Conservation (phyloP, 2,888 invertebrate species). For the Polydrusus cervinus region DNA sequence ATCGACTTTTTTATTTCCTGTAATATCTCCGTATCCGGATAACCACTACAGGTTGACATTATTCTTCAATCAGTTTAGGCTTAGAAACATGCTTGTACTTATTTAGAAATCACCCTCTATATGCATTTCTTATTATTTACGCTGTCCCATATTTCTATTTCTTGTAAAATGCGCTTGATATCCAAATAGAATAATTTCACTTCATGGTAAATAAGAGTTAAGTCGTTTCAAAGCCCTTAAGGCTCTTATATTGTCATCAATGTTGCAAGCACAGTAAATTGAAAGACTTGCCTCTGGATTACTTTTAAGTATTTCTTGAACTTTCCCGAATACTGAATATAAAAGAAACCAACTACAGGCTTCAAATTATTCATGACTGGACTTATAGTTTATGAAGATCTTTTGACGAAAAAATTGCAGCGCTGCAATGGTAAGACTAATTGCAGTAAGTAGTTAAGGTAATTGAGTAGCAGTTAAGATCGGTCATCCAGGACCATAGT, state of each 20-base stretch:
- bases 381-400: neutral
- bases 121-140: neutral
- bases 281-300: neutral
- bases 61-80: too few relatives aligned
- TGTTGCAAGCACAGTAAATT: slow-evolving; percentile 15
- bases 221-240: slow-evolving; percentile 19
- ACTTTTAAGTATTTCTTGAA: neutral
- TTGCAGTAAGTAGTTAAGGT: too few relatives aligned
- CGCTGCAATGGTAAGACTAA: too few relatives aligned
- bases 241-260: slow-evolving; percentile 19
- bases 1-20: too few relatives aligned
- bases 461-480: too few relatives aligned
- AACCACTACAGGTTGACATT: too few relatives aligned
- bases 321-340: neutral
- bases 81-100: too few relatives aligned
- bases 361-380: neutral
- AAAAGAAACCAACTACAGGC: neutral
- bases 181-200: neutral
- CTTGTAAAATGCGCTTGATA: neutral
- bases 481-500: too few relatives aligned
- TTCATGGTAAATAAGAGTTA: slow-evolving; percentile 8
- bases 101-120: neutral
- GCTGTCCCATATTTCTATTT: neutral
- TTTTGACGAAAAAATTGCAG: too few relatives aligned
- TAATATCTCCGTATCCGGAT: too few relatives aligned